Evolutionary conservation across 2,888 invertebrate species (phyloP).

Genomic region (Drosophila monieri): DNA sequence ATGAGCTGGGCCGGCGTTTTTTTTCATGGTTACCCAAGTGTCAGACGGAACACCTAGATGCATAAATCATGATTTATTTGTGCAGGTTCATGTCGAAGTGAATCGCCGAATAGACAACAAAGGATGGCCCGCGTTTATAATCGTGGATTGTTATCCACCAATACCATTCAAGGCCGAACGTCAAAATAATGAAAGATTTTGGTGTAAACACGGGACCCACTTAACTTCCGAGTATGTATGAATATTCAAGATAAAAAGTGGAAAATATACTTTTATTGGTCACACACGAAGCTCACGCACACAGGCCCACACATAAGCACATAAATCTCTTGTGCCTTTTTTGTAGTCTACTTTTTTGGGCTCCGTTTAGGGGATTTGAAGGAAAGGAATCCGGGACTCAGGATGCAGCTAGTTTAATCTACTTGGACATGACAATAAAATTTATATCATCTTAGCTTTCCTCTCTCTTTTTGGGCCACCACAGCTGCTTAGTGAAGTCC

Average conservation of each 20-base stretch:
- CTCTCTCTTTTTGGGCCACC: constrained; percentile 13
- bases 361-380: constrained; percentile 22
- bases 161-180: neutral
- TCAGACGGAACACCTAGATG: constrained; percentile 23
- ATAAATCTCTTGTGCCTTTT: constrained; percentile 68
- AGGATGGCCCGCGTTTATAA: constrained; percentile 1
- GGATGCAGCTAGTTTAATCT: constrained; percentile 77
- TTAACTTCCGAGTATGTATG: constrained; percentile 13
- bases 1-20: constrained; percentile 49
- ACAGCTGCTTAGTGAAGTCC: constrained; percentile 70
- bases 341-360: constrained; percentile 58
- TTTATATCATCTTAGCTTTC: constrained; percentile 72
- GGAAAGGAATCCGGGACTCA: constrained; percentile 31
- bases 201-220: neutral
- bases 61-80: constrained; percentile 80
- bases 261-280: constrained; percentile 51
- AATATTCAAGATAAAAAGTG: constrained; percentile 41
- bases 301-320: constrained; percentile 14
- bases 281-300: constrained; percentile 17
- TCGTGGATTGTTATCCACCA: constrained; percentile 5
- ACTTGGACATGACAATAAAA: constrained; percentile 81
- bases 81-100: constrained; percentile 67
- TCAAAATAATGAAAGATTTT: constrained; percentile 13
- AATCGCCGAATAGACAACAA: constrained; percentile 63
- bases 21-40: constrained; percentile 18